Evolutionary conservation across 1,140 invertebrate genomes (phyloP).

Genomic region (Gonioctena quinquepunctata): DNA sequence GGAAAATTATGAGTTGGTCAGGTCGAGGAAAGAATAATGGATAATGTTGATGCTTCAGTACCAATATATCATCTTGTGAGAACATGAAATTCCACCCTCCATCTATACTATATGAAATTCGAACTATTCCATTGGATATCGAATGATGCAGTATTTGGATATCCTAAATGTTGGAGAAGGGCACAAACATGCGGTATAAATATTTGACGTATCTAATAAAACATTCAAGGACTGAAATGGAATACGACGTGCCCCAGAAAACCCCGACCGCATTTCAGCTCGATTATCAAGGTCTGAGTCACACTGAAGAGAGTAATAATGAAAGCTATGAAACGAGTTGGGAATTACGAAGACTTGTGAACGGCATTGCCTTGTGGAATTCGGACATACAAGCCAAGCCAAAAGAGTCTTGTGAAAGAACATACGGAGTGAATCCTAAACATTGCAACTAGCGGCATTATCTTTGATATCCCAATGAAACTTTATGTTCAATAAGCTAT

Average conservation of each 20-base stretch:
- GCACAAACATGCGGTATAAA: not conserved
- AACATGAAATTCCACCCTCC: not conserved
- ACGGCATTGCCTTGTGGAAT: not conserved
- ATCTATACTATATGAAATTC: not conserved
- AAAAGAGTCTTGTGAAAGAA: too few species aligned
- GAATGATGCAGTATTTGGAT: not conserved
- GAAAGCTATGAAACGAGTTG: not conserved
- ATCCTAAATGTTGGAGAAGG: not conserved
- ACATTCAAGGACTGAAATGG: constrained; percentile 1
- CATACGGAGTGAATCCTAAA: too few species aligned
- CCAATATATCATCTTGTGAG: too few species aligned
- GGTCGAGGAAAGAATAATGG: too few species aligned
- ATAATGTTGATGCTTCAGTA: too few species aligned
- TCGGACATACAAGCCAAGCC: not conserved
- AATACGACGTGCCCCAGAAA: constrained; percentile 3
- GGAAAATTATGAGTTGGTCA: too few species aligned
- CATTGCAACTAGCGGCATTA: too few species aligned
- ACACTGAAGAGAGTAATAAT: not conserved
- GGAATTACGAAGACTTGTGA: not conserved
- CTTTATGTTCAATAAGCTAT: too few species aligned
- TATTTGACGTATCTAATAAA: not conserved
- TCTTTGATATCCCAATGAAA: too few species aligned
- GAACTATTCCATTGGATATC: not conserved
- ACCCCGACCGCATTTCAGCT: not conserved
- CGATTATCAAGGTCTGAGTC: not conserved